Base-by-base conservation (phyloP, 2,888 invertebrate genomes). In the Dryococelus australis region DNA sequence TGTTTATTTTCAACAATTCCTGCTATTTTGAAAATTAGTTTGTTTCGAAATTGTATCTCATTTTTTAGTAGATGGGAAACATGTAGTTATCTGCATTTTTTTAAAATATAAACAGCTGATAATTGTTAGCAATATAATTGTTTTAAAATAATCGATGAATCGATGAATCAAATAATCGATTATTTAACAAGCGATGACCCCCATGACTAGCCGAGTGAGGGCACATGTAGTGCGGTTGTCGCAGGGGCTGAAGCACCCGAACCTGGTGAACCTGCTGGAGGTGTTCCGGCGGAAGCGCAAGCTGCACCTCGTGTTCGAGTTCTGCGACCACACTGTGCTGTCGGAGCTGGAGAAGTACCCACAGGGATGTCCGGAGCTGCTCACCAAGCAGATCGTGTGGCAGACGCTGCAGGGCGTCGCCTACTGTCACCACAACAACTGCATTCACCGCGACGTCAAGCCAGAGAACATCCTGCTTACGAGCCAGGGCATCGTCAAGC, bases 381-480 rank as follows among this genome's bases (percentile, higher is more conserved):
- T 98, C 87, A 98, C 97, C 26, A 97, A 97, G 93, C 97, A 97
- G 93, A 97, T 99, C 87, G 95, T 97, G 88, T 99, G 97, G 96
- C 99, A 99, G 93, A 98, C 98, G 84, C 94, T 99, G 85, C 83
- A 98, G 91, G 99, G 99, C 0, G 96, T 99, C 24, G 97, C 97
- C 86, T 99, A 99, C 93, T 99, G 99, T 92, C 99, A 99, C 93
- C 95, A 97, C 88, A 97, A 99, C 93, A 97, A 98, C 92, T 98
- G 98, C 93, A 97, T 99, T 91, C 99, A 99, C 92, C 95, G 99
- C 84, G 99, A 99, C 92, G 98, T 99, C 81, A 99, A 99, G 92
- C 99, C 99, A 0, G 99, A 99, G 94, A 99, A 99, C 93, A 99
- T 99, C 89, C 94, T 99, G 86, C 95, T 99, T 87, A 99, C 98